Percentiles rank a stretch among this genome's conserved stretches.
Evolutionary conservation across 2,113 vertebrate genomes (phyloP).

Genomic region (Siniperca knerii): DNA sequence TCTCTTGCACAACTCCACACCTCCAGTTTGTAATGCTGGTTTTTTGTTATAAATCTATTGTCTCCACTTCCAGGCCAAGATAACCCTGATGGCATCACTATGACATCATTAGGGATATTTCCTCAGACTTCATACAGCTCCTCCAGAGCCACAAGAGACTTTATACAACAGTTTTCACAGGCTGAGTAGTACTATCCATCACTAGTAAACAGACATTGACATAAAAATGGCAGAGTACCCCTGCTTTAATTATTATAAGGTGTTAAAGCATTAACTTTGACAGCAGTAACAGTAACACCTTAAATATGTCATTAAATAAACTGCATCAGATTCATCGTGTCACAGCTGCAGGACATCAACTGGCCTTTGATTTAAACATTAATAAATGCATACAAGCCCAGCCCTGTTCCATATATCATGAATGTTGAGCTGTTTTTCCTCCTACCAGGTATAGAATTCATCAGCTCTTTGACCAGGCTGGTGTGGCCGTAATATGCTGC

Average conservation of each 20-base stretch:
- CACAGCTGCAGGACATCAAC: not conserved
- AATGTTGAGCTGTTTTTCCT: not conserved
- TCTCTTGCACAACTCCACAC: too few relatives aligned
- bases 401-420: not conserved
- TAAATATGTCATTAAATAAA: not conserved
- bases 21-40: too few relatives aligned
- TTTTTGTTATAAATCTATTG: too few relatives aligned
- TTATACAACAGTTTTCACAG: too few relatives aligned
- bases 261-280: not conserved
- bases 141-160: too few relatives aligned
- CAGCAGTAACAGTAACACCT: not conserved
- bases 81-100: too few relatives aligned
- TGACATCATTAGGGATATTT: too few relatives aligned
- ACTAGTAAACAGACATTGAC: not conserved
- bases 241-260: not conserved
- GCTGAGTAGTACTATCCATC: not conserved
- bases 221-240: not conserved
- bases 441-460: conserved; percentile 90
- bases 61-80: too few relatives aligned
- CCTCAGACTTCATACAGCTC: too few relatives aligned
- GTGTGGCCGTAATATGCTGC: conserved; percentile 90
- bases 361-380: not conserved
- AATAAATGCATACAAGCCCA: not conserved
- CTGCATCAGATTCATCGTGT: not conserved
- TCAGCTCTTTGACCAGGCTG: conserved; percentile 86